Percentiles rank a stretch among this genome's conserved stretches.
Evolutionary conservation across 2,113 vertebrate species (phyloP).

Genomic region (Callipepla californica): DNA sequence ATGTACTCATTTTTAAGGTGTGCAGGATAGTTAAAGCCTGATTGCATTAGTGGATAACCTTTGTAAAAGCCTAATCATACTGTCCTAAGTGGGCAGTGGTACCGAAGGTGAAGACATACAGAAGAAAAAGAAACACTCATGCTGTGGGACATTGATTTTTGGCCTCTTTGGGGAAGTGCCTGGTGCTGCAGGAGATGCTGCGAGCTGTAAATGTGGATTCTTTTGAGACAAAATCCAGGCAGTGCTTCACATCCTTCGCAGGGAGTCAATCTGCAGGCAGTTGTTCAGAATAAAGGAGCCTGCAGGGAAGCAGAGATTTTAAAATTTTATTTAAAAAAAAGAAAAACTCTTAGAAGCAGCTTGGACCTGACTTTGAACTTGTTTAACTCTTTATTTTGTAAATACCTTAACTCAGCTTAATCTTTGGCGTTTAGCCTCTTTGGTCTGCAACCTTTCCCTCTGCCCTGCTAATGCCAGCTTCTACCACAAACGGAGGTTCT

Average conservation of each 20-base stretch:
- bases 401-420: background rate
- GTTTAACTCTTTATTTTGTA: background rate
- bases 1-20: background rate
- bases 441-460: background rate
- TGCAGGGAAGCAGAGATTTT: background rate
- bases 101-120: background rate
- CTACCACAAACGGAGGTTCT: background rate
- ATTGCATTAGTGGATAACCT: background rate
- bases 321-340: background rate
- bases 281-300: background rate
- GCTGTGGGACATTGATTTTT: background rate
- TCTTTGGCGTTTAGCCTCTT: background rate
- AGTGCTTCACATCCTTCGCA: background rate
- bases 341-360: background rate
- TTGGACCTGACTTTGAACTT: background rate
- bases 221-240: slow-evolving; percentile 2
- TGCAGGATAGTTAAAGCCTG: background rate
- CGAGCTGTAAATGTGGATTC: background rate
- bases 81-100: background rate
- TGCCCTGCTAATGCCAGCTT: background rate
- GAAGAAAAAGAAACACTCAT: background rate
- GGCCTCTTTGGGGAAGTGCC: background rate
- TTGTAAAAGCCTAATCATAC: background rate
- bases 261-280: slow-evolving; percentile 31
- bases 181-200: background rate